Evolutionary conservation across 2,888 invertebrate species (phyloP), one percentile per base, ranked within the genome.

Genomic region (Hemithea aestivaria): DNA sequence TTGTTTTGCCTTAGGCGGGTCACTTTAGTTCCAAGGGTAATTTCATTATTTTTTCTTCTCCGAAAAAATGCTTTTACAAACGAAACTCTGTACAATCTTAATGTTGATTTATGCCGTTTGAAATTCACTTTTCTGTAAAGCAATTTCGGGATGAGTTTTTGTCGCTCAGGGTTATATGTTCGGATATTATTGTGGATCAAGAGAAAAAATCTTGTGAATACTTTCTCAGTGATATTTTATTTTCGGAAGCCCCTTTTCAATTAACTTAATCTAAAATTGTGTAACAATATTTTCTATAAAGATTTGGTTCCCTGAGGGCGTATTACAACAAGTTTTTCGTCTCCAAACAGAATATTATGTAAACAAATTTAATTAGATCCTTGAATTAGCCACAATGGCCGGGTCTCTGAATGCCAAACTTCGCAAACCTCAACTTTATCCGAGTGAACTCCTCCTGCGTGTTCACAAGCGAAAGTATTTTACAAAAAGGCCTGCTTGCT

Each of bases 311-410:
- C 52, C 48, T 34, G 32, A 36, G 47, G 56, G 59, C 65, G 51
- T 62, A 62, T 66, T 69, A 62, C 54, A 51, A 50, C 57, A 74
- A 71, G 62, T 73, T 78, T 78, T 70, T 63, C 60, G 62, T 68
- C 68, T 69, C 27, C 55, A 64, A 72, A 68, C 65, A 65, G 62
- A 78, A 73, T 73, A 74, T 76, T 70, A 72, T 75, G 73, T 73
- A 79, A 82, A 82, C 80, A 78, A 83, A 82, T 82, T 83, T 82
- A 81, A 84, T 82, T 81, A 81, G 73, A 71, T 69, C 70, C 73
- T 70, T 71, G 74, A 80, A 81, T 82, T 81, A 83, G 77, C 78
- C 74, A 80, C 80, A 83, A 82, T 83, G 68, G 80, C 70, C 66
- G 64, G 62, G 71, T 70, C 68, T 68, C 60, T 59, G 76, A 79